Conservation (phyloP, 2,797 vertebrate genomes). For the Hypotaenidia okinawae region DNA sequence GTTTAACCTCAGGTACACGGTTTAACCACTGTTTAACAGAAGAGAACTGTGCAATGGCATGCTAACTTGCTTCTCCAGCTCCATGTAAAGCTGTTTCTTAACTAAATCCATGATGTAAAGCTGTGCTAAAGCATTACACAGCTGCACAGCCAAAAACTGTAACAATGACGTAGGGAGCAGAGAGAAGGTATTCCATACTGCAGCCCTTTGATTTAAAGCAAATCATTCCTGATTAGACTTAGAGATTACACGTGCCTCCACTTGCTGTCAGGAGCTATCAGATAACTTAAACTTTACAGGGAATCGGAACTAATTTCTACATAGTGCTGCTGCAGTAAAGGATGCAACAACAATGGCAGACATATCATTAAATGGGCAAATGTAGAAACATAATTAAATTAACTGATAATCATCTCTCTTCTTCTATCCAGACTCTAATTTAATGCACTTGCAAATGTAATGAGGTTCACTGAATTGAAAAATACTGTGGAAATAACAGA, state of each 20-base stretch:
- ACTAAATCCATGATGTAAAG: background rate
- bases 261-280: conserved; percentile 66
- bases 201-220: conserved; percentile 44
- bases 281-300: conserved; percentile 71
- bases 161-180: background rate
- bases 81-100: background rate
- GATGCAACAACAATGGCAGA: conserved; percentile 74
- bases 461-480: conserved; percentile 78
- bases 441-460: conserved; percentile 81
- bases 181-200: background rate
- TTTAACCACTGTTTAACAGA: no score
- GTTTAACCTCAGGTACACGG: background rate
- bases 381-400: conserved; percentile 83
- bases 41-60: background rate
- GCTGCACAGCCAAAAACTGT: background rate
- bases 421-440: conserved; percentile 78
- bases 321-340: conserved; percentile 41
- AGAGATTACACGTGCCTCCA: conserved; percentile 49
- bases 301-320: conserved; percentile 69
- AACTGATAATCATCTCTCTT: conserved; percentile 81
- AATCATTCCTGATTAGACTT: conserved; percentile 70
- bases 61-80: background rate
- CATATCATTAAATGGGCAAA: conserved; percentile 76
- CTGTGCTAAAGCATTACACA: background rate
- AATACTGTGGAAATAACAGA: conserved; percentile 81